Conservation (phyloP, 2,888 invertebrate species). For the Scaptomyza tumidula region DNA sequence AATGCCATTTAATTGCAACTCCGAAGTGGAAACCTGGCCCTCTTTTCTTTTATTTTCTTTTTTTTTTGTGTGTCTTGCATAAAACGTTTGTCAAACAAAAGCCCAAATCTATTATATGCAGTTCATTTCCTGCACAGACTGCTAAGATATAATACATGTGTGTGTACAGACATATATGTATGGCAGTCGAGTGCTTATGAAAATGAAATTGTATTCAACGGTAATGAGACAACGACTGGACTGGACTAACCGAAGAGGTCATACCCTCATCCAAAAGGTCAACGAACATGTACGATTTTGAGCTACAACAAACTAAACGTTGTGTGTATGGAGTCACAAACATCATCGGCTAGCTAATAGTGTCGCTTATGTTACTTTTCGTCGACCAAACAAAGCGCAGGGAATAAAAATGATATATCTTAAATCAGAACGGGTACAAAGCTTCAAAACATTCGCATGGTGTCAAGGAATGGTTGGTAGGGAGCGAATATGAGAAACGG, state of each 20-base stretch:
- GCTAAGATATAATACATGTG: background rate
- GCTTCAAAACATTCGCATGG: constrained; percentile 37
- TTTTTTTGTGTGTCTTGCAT: constrained; percentile 13
- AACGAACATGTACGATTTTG: background rate
- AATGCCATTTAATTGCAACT: constrained; percentile 47
- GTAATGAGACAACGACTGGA: background rate
- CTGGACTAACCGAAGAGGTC: background rate
- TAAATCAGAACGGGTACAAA: constrained; percentile 7
- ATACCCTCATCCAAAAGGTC: background rate
- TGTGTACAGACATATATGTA: background rate
- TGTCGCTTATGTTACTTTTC: background rate
- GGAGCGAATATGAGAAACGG: constrained; percentile 27
- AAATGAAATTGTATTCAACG: constrained; percentile 30
- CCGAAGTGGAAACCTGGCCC: constrained; percentile 5
- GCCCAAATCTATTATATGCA: constrained; percentile 50
- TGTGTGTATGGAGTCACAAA: background rate
- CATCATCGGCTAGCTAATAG: background rate
- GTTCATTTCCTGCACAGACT: constrained; percentile 26
- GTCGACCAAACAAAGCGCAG: constrained; percentile 19
- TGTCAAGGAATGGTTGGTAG: background rate
- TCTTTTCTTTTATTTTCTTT: no score
- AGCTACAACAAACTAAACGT: background rate
- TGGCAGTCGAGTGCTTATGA: constrained; percentile 25
- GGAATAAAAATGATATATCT: constrained; percentile 5
- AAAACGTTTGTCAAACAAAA: constrained; percentile 57